These are phyloP conservation scores for Gortyna flavago DNA, from an alignment of 2,888 invertebrate species.

Conservation along the genomic window DNA sequence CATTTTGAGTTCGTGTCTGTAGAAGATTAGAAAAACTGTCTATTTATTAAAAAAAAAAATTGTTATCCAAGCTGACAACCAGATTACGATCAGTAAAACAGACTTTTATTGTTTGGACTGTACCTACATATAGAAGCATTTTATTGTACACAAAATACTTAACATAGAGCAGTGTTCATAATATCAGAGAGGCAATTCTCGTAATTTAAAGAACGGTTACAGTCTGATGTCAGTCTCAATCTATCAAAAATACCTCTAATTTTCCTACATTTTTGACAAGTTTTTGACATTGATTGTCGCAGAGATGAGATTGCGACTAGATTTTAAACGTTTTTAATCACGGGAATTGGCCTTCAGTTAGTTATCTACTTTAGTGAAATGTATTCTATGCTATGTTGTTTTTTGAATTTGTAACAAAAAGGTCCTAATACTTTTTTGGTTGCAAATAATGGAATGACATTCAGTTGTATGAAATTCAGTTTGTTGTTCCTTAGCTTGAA, in stretches of 20 bases:
- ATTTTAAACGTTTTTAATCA: too few species aligned
- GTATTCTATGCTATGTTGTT: too few species aligned
- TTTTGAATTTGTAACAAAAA: background rate
- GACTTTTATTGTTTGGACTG: background rate
- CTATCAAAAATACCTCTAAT: background rate
- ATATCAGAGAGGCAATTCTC: too few species aligned
- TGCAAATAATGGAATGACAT: background rate
- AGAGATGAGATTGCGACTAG: background rate
- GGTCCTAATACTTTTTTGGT: too few species aligned
- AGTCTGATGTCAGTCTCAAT: background rate
- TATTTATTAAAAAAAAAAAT: background rate
- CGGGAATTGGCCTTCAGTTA: background rate
- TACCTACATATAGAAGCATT: background rate
- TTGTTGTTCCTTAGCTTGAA: background rate
- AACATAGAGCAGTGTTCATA: background rate
- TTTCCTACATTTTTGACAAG: background rate
- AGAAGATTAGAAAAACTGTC: background rate
- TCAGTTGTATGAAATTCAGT: background rate
- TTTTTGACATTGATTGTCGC: background rate
- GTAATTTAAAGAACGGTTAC: too few species aligned
- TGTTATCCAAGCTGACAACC: background rate
- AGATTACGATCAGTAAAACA: too few species aligned
- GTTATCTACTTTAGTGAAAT: background rate
- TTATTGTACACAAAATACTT: background rate
- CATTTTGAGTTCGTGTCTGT: background rate